Evolutionary conservation across 2,888 invertebrate genomes (phyloP).

Genomic region (Cephus pygmeus): DNA sequence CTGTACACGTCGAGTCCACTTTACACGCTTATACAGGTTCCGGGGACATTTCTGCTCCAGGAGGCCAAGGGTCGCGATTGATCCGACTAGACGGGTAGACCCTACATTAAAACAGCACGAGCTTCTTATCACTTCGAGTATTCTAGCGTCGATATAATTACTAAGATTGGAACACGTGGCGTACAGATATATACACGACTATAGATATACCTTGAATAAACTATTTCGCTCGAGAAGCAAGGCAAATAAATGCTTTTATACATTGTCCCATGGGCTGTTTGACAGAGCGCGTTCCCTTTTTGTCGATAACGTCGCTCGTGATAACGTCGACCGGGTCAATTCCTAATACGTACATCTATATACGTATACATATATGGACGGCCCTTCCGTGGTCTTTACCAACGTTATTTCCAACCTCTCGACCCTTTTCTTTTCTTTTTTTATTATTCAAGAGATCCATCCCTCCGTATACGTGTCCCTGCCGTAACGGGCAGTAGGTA

Average conservation of each 20-base stretch:
- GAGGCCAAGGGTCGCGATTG: background rate
- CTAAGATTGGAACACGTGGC: background rate
- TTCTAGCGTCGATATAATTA: background rate
- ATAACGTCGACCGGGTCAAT: background rate
- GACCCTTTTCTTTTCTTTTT: conserved; percentile 4
- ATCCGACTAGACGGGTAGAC: background rate
- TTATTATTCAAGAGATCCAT: conserved; percentile 11
- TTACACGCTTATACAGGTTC: background rate
- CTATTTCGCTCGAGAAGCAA: background rate
- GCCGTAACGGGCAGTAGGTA: background rate
- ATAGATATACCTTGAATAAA: background rate
- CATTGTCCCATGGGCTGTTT: background rate
- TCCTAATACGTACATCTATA: conserved; percentile 7
- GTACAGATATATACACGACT: background rate
- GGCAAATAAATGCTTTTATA: background rate
- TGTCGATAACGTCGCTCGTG: background rate
- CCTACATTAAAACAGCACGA: background rate
- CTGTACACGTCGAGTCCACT: background rate
- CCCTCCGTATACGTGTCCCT: background rate
- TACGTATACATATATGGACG: conserved; percentile 3
- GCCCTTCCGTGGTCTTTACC: conserved; percentile 17
- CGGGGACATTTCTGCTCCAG: background rate
- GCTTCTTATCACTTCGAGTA: background rate
- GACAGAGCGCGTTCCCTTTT: background rate
- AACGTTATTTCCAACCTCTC: background rate